These are phyloP conservation scores for Plestiodon gilberti DNA, from an alignment of 2,113 vertebrate species.

Conservation along the genomic window DNA sequence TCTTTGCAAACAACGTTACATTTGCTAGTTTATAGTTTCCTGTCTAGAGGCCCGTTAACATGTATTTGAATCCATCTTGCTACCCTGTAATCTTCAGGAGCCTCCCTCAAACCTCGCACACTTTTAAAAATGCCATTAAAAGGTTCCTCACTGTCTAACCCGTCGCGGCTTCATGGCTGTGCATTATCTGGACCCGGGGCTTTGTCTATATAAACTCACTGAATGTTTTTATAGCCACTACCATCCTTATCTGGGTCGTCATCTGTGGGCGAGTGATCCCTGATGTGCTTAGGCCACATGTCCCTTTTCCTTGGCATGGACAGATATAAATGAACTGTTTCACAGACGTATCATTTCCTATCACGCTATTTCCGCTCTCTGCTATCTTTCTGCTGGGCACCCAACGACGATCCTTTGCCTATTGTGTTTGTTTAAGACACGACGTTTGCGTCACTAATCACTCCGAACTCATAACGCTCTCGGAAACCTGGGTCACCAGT, in stretches of 20 bases:
- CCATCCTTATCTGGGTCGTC: slow-evolving; percentile 34
- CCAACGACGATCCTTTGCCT: slow-evolving; percentile 39
- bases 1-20: slow-evolving; percentile 60
- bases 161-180: neutral
- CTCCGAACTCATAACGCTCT: slow-evolving; percentile 29
- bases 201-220: slow-evolving; percentile 12
- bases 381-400: slow-evolving; percentile 43
- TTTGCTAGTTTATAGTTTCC: slow-evolving; percentile 59
- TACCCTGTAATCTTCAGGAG: slow-evolving; percentile 44
- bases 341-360: slow-evolving; percentile 52
- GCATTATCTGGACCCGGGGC: neutral
- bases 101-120: slow-evolving; percentile 38
- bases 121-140: slow-evolving; percentile 13
- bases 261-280: slow-evolving; percentile 32
- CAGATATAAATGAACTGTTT: slow-evolving; percentile 62
- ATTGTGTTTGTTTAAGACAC: slow-evolving; percentile 20
- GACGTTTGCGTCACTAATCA: slow-evolving; percentile 48
- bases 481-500: slow-evolving; percentile 40
- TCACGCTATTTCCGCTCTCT: slow-evolving; percentile 39
- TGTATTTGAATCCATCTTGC: slow-evolving; percentile 18
- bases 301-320: slow-evolving; percentile 56
- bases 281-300: slow-evolving; percentile 36
- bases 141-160: neutral
- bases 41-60: slow-evolving; percentile 51
- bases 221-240: neutral